Evolutionary conservation across 2,797 vertebrate species (phyloP).

Genomic region (Chrosomus eos): DNA sequence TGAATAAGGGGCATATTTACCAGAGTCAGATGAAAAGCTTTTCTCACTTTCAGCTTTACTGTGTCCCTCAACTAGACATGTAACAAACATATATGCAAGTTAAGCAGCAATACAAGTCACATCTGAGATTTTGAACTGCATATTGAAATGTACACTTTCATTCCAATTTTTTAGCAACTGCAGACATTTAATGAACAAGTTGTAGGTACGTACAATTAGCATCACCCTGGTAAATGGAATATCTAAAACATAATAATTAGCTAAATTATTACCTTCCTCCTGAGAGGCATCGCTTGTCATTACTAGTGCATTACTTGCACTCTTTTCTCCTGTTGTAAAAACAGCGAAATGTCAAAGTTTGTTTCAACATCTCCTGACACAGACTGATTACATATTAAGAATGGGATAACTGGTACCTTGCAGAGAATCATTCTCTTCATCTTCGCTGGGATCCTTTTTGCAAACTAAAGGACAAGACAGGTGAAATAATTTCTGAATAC

Average conservation of each 20-base stretch:
- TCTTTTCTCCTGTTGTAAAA: not conserved
- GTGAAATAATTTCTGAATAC: not conserved
- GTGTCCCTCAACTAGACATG: not conserved
- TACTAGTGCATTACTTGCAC: too few relatives aligned
- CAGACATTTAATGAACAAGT: not conserved
- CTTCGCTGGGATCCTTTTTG: not conserved
- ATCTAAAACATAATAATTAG: not conserved
- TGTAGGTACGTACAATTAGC: not conserved
- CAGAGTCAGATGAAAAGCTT: not conserved
- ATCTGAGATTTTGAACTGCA: not conserved
- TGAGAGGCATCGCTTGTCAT: too few relatives aligned
- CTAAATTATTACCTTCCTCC: not conserved
- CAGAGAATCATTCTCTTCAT: rapidly evolving
- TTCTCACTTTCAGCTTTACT: not conserved
- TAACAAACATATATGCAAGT: not conserved
- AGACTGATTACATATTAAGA: not conserved
- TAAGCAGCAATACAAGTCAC: not conserved
- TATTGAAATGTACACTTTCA: not conserved
- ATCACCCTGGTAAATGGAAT: not conserved
- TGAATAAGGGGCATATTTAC: not conserved
- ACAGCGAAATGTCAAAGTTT: not conserved
- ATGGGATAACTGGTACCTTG: not conserved
- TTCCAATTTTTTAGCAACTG: not conserved
- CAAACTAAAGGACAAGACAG: not conserved
- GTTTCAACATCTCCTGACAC: not conserved